These are phyloP conservation scores for Phrynocephalus vlangalii DNA, from an alignment of 2,797 vertebrate genomes.

Conservation along the genomic window DNA sequence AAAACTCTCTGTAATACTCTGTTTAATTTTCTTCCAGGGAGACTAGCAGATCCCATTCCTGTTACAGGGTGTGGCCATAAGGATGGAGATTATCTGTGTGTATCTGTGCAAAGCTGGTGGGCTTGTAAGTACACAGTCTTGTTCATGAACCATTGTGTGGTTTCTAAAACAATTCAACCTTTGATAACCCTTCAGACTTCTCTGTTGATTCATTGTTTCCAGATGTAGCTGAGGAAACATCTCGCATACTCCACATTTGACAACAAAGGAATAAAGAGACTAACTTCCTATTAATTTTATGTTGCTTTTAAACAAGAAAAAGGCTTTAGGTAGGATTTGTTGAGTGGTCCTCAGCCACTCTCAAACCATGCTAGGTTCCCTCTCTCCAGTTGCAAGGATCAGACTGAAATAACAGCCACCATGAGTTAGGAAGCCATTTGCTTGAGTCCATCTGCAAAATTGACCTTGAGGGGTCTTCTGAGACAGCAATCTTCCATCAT, in stretches of 20 bases:
- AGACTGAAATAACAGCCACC: no score
- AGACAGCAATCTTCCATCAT: not conserved
- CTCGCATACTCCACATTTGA: not conserved
- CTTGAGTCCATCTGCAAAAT: not conserved
- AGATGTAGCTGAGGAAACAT: not conserved
- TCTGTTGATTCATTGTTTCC: conserved; percentile 12
- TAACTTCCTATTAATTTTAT: not conserved
- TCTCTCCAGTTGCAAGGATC: not conserved
- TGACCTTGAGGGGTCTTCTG: not conserved
- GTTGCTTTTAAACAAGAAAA: not conserved
- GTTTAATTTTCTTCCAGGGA: conserved; percentile 77
- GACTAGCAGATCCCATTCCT: conserved; percentile 81
- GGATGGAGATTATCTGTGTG: conserved; percentile 75
- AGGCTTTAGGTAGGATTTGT: not conserved
- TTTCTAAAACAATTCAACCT: conserved; percentile 5
- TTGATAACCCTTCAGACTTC: not conserved
- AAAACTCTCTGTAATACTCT: not conserved
- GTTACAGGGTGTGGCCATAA: conserved; percentile 75
- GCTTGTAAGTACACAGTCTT: conserved; percentile 81
- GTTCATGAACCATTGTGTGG: not conserved
- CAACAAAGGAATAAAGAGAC: not conserved
- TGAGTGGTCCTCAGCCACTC: not conserved
- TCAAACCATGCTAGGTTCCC: not conserved
- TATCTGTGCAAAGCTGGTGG: conserved; percentile 90
- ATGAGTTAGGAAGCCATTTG: no score